Evolutionary conservation across 2,113 vertebrate genomes (phyloP).

Genomic region (Ammodytes dubius): DNA sequence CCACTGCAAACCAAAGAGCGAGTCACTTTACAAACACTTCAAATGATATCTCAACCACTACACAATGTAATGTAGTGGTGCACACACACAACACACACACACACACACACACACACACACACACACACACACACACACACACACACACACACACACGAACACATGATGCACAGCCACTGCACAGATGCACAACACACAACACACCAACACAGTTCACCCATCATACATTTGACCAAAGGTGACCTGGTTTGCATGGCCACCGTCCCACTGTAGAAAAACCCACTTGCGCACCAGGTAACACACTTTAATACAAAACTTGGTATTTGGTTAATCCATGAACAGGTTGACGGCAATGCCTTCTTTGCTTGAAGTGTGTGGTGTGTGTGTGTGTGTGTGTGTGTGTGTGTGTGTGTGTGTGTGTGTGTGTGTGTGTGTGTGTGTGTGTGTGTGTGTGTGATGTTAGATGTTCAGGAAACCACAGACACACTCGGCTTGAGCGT

Average conservation of each 20-base stretch:
- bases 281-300: background rate
- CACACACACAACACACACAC: background rate
- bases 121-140: background rate
- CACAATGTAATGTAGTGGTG: background rate
- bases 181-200: background rate
- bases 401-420: slow-evolving; percentile 8
- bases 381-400: slow-evolving; percentile 5
- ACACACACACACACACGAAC: background rate
- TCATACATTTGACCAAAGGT: background rate
- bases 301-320: slow-evolving; percentile 18
- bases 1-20: background rate
- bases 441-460: slow-evolving; percentile 37
- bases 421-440: slow-evolving; percentile 17
- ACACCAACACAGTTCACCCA: background rate
- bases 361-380: background rate
- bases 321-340: slow-evolving; percentile 39
- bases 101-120: background rate
- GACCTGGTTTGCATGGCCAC: slow-evolving; percentile 3
- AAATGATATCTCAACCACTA: slow-evolving; percentile 3
- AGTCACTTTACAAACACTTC: background rate
- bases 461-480: slow-evolving; percentile 77
- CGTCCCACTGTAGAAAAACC: background rate
- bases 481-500: slow-evolving; percentile 38
- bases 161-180: background rate
- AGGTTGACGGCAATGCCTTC: background rate